Evolutionary conservation across 2,113 vertebrate species (phyloP), one percentile per base, ranked within the genome.

Genomic region (Dromaius novaehollandiae): DNA sequence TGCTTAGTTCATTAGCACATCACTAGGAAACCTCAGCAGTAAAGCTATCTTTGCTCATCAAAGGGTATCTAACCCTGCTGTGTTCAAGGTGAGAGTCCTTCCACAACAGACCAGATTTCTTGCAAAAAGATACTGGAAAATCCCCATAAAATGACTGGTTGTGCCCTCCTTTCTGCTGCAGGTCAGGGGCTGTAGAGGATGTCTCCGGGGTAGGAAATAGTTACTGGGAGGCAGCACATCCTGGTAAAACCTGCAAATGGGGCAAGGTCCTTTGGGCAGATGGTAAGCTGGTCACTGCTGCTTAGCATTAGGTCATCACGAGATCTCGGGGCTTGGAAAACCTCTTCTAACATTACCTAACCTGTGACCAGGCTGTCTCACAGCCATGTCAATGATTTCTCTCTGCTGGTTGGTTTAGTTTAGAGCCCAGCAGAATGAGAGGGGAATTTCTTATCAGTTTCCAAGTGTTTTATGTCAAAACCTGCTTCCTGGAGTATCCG

Each of bases 351-450:
- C 14, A 22, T 40, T 12, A 36, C 21, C 13, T 48, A 20, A 70
- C 15, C 8, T 83, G 20, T 50, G 44, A 60, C 8, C 44, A 73
- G 28, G 11, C 32, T 89, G 26, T 71, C 19, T 71, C 12, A 30
- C 2, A 78, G 11, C 19, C 18, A 40, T 12, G 11, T 6, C 0
- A 0, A 53, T 21, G 2, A 1, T 53, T 89, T 74, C 7, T 82
- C 7, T 5, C 17, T 66, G 36, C 11, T 84, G 34, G 11, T 7
- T 81, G 14, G 7, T 60, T 86, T 91, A 32, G 68, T 77, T 66
- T 60, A 75, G 70, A 91, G 5, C 28, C 19, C 66, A 76, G 34
- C 70, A 28, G 11, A 78, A 65, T 3, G 50, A 26, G 1, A 51
- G 18, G 44, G 81, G 7, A 34, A 11, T 81, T 78, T 21, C 34